phyloP scores from a whole-genome alignment of 2,888 invertebrate species.

The Seira ritae region DNA sequence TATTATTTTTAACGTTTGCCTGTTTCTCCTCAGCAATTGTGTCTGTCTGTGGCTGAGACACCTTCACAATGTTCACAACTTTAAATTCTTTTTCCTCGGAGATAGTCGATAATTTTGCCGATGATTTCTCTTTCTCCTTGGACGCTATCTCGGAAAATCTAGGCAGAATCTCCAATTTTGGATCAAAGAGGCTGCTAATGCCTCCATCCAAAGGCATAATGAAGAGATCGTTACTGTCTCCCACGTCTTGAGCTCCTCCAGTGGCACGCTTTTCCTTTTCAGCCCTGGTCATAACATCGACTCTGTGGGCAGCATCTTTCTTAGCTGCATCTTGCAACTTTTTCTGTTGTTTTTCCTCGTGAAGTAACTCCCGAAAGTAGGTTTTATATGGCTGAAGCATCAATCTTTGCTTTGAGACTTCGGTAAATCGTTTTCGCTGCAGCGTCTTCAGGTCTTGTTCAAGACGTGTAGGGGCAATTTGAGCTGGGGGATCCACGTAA shows the following conservation, averaged over 20 bases:
- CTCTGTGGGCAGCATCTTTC: constrained; percentile 35
- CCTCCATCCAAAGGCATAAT: not conserved
- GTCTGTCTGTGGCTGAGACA: no score
- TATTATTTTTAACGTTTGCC: no score
- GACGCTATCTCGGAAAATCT: constrained; percentile 17
- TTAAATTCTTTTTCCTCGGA: constrained; percentile 18
- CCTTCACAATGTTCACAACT: not conserved
- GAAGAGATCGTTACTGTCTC: constrained; percentile 22
- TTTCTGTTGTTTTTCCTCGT: constrained; percentile 36
- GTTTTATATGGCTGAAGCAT: constrained; percentile 51
- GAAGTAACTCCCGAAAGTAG: constrained; percentile 54
- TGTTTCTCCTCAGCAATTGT: no score
- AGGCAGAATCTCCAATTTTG: not conserved
- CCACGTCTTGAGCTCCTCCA: not conserved
- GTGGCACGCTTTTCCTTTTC: not conserved
- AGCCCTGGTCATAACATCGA: constrained; percentile 3
- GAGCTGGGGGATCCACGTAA: constrained; percentile 42
- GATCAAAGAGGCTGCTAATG: not conserved
- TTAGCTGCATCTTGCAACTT: constrained; percentile 3
- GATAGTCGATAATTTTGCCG: not conserved
- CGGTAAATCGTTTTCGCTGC: constrained; percentile 41
- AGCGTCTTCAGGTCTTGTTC: constrained; percentile 50
- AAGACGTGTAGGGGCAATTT: constrained; percentile 20
- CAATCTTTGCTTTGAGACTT: constrained; percentile 45
- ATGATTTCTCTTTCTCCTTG: not conserved